Evolutionary conservation across 2,888 invertebrate genomes (phyloP).

Genomic region (Agriotes lineatus): DNA sequence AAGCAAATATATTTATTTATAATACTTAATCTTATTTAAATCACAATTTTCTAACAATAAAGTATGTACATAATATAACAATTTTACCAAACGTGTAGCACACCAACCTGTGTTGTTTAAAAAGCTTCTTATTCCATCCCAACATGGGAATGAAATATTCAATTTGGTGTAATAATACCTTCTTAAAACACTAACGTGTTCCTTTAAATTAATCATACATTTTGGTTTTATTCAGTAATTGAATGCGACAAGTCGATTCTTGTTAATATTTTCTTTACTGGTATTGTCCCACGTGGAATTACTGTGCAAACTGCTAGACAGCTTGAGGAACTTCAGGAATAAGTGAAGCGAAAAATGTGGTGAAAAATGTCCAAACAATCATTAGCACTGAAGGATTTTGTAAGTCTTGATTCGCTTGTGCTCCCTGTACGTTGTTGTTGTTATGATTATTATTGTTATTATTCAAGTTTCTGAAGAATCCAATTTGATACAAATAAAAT

Average conservation of each 20-base stretch:
- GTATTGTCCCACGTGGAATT: neutral
- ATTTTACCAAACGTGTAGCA: neutral
- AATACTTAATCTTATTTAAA: slow-evolving; percentile 33
- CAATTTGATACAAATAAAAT: slow-evolving; percentile 88
- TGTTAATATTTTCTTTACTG: neutral
- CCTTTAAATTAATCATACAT: neutral
- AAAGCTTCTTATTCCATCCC: no score
- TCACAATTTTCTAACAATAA: slow-evolving; percentile 38
- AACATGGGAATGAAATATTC: no score
- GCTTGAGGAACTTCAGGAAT: slow-evolving; percentile 89
- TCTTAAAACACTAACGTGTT: slow-evolving; percentile 12
- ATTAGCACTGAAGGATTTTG: slow-evolving; percentile 76
- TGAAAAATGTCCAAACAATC: slow-evolving; percentile 89
- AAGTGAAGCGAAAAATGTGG: slow-evolving; percentile 93
- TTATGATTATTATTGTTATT: slow-evolving; percentile 64
- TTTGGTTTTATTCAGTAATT: neutral
- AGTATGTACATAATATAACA: slow-evolving; percentile 34
- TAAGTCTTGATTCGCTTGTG: slow-evolving; percentile 53
- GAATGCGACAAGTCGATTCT: neutral
- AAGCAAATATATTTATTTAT: slow-evolving; percentile 36
- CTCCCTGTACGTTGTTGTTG: slow-evolving; percentile 56
- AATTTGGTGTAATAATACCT: slow-evolving; percentile 33
- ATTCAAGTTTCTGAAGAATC: slow-evolving; percentile 78
- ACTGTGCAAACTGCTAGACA: slow-evolving; percentile 59
- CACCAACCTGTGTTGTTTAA: no score